These are phyloP conservation scores for Brachionichthys hirsutus DNA, from an alignment of 2,113 vertebrate genomes.

Conservation along the genomic window DNA sequence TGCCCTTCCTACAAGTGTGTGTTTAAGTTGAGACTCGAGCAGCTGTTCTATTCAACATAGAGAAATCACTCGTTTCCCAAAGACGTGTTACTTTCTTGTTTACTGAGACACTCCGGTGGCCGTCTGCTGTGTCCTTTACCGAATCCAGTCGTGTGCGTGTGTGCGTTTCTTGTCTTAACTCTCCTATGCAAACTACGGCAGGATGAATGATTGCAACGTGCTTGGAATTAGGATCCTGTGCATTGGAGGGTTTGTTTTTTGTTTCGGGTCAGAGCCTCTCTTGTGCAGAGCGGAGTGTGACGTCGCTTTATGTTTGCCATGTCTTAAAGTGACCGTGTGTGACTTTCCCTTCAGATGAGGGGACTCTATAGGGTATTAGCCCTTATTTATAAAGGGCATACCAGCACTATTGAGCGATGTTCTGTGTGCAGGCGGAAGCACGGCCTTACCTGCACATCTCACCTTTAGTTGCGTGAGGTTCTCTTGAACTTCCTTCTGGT, in stretches of 20 bases:
- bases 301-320: slow-evolving; percentile 19
- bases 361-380: slow-evolving; percentile 8
- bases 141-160: too few relatives aligned
- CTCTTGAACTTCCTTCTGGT: slow-evolving; percentile 5
- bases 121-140: neutral
- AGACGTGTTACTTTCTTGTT: slow-evolving; percentile 18
- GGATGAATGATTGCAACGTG: neutral
- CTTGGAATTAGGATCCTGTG: slow-evolving; percentile 9
- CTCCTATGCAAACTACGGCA: neutral
- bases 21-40: neutral
- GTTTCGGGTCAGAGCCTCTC: slow-evolving; percentile 15
- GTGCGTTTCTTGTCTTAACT: neutral
- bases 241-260: slow-evolving; percentile 15
- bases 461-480: slow-evolving; percentile 30
- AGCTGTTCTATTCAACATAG: neutral
- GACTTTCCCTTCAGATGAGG: slow-evolving; percentile 26
- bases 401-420: slow-evolving; percentile 21
- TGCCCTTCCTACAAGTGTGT: neutral
- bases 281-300: neutral
- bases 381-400: slow-evolving; percentile 25
- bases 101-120: neutral
- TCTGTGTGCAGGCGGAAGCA: slow-evolving; percentile 8
- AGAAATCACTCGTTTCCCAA: slow-evolving; percentile 9
- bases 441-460: slow-evolving; percentile 36
- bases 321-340: neutral